phyloP scores from a whole-genome alignment of 2,888 invertebrate genomes.

The Eutolmus rufibarbis region DNA sequence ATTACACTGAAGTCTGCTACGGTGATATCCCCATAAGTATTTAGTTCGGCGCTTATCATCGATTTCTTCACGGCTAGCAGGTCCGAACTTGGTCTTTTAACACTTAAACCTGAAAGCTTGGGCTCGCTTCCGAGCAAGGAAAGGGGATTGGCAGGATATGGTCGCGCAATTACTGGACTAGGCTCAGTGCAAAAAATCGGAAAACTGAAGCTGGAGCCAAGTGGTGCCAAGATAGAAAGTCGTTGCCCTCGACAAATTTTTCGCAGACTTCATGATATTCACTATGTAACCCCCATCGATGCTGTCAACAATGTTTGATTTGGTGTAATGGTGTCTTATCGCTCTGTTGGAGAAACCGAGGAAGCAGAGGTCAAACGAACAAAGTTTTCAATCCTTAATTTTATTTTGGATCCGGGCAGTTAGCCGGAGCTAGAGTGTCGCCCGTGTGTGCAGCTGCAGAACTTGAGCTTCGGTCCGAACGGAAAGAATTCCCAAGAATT shows the following conservation, averaged over 20 bases:
- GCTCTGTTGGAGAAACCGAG: constrained; percentile 5
- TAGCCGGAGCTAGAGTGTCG: not conserved
- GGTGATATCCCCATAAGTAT: constrained; percentile 12
- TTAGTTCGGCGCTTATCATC: constrained; percentile 34
- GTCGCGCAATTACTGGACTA: constrained; percentile 18
- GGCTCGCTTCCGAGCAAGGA: not conserved
- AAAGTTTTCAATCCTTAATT: constrained; percentile 32
- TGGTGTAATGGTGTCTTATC: constrained; percentile 36
- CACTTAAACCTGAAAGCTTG: constrained; percentile 30
- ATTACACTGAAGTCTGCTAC: constrained; percentile 9
- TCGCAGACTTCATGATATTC: constrained; percentile 20
- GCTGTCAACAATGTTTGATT: constrained; percentile 35
- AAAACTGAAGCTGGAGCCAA: not conserved
- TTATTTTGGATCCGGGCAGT: constrained; percentile 30
- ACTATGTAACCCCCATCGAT: not conserved
- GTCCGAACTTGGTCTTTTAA: constrained; percentile 14
- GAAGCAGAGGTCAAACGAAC: constrained; percentile 22
- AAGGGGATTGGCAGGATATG: constrained; percentile 30
- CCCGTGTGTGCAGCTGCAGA: not conserved
- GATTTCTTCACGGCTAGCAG: constrained; percentile 14
- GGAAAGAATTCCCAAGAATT: not conserved
- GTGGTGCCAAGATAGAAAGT: not conserved
- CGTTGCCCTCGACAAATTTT: not conserved
- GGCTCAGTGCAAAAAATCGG: not conserved
- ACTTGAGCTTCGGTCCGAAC: not conserved